Percentiles rank a stretch among this genome's conserved stretches.
Evolutionary conservation across 2,888 invertebrate genomes (phyloP).

Genomic region (Capitulum mitella): DNA sequence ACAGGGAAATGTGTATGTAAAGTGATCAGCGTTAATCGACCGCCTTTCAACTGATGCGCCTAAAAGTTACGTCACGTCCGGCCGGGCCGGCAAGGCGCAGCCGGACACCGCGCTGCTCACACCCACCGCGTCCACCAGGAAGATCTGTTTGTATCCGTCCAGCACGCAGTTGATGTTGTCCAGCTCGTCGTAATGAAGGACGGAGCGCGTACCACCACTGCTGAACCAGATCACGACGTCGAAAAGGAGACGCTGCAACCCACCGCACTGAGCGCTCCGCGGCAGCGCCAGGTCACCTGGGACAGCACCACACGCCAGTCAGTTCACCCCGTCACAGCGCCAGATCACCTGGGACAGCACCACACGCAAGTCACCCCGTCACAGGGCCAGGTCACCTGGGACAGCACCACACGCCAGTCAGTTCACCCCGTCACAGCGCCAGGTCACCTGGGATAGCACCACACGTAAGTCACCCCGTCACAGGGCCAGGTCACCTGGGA

Average conservation of each 20-base stretch:
- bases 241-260: background rate
- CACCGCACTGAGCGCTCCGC: background rate
- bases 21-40: too few relatives aligned
- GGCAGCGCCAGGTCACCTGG: background rate
- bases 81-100: too few relatives aligned
- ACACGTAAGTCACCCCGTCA: too few relatives aligned
- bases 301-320: too few relatives aligned
- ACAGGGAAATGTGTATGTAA: too few relatives aligned
- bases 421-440: background rate
- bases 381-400: background rate
- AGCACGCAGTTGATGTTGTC: constrained; percentile 13
- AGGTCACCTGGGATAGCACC: background rate
- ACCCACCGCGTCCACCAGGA: background rate
- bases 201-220: background rate
- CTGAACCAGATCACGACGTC: constrained; percentile 1
- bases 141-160: background rate
- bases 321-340: too few relatives aligned
- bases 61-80: too few relatives aligned
- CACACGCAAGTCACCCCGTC: background rate
- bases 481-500: too few relatives aligned
- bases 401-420: background rate
- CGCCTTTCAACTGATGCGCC: too few relatives aligned
- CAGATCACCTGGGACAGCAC: too few relatives aligned
- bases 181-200: background rate
- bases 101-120: too few relatives aligned